Evolutionary conservation across 2,113 vertebrate genomes (phyloP).

Genomic region (Castor canadensis): DNA sequence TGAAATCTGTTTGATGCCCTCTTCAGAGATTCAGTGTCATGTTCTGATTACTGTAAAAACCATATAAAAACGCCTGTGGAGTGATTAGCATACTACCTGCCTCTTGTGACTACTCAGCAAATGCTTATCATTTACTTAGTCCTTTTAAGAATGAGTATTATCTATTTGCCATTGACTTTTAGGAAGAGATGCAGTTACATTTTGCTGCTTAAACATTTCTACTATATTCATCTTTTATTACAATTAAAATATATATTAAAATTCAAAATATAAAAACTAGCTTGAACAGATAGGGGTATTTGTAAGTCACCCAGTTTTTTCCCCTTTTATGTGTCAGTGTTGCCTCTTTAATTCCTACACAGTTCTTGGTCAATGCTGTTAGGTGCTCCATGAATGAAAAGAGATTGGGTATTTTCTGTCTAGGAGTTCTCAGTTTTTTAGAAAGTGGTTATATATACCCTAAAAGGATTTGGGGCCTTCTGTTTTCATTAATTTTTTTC

Average conservation of each 20-base stretch:
- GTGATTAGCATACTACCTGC: neutral
- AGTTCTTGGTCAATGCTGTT: neutral
- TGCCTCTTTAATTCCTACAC: neutral
- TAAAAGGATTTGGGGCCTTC: neutral
- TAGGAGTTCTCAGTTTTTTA: neutral
- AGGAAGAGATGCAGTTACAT: neutral
- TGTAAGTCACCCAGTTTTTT: neutral
- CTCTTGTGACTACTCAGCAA: neutral
- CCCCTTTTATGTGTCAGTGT: neutral
- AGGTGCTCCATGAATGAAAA: neutral
- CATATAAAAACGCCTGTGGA: neutral
- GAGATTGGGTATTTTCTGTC: neutral
- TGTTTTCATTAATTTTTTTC: constrained; percentile 13
- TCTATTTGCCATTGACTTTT: neutral
- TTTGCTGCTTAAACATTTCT: constrained; percentile 38
- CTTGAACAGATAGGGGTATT: neutral
- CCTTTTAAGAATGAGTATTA: neutral
- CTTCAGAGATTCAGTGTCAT: neutral
- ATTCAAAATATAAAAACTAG: neutral
- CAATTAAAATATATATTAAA: constrained; percentile 24
- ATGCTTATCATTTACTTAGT: neutral
- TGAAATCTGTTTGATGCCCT: neutral
- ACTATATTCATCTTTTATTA: neutral
- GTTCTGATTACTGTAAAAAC: neutral
- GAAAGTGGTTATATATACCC: neutral